A percentile compares a stretch with the other conserved stretches of the same genome.
phyloP scores from a whole-genome alignment of 64 coral and sea anemone species.

The Cladopsammia gracilis region DNA sequence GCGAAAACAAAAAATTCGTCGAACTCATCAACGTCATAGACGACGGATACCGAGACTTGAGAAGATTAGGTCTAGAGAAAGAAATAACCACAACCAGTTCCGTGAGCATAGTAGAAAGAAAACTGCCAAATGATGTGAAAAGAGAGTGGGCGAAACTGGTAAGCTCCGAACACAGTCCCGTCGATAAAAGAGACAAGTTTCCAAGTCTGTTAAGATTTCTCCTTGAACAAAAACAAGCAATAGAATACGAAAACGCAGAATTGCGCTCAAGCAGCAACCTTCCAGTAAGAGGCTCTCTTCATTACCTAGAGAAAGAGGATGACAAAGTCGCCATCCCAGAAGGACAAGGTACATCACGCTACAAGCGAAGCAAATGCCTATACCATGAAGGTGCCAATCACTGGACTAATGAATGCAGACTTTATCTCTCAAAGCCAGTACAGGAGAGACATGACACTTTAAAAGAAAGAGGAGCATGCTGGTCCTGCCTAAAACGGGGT shows the following conservation, averaged over 20 bases:
- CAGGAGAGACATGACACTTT: too few relatives aligned
- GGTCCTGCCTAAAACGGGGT: too few relatives aligned
- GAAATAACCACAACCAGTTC: constrained; percentile 59
- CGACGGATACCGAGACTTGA: constrained; percentile 21
- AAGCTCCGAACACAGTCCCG: constrained; percentile 12
- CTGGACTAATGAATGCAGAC: too few relatives aligned
- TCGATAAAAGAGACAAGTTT: constrained; percentile 52
- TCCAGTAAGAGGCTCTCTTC: neutral
- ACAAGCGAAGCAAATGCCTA: too few relatives aligned
- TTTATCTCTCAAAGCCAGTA: too few relatives aligned
- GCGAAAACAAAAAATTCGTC: constrained; percentile 32
- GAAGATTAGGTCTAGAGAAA: constrained; percentile 50
- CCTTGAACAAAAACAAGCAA: constrained; percentile 28
- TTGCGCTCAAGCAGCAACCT: neutral
- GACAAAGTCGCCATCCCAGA: neutral
- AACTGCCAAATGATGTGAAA: constrained; percentile 12
- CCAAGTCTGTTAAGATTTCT: constrained; percentile 39
- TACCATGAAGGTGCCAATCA: too few relatives aligned
- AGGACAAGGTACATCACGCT: too few relatives aligned
- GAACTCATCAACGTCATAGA: constrained; percentile 10
- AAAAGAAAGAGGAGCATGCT: too few relatives aligned
- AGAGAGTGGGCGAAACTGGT: constrained; percentile 23
- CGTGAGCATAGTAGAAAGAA: constrained; percentile 32
- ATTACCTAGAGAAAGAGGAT: neutral
- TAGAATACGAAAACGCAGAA: constrained; percentile 56